Evolutionary conservation across 2,113 vertebrate genomes (phyloP).

Genomic region (Tichodroma muraria): DNA sequence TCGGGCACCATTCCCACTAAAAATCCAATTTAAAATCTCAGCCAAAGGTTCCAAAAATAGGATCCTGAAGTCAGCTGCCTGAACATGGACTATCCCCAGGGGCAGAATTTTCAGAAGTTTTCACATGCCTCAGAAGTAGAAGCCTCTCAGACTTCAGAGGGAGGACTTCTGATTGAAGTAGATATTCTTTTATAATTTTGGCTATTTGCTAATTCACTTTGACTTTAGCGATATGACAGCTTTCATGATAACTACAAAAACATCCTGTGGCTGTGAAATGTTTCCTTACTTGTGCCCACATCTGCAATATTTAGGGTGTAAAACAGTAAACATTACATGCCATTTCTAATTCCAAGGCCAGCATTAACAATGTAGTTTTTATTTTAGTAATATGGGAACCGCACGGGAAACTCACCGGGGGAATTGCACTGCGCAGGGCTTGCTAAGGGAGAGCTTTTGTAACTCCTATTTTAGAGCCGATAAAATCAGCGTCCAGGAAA

Average conservation of each 20-base stretch:
- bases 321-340: neutral
- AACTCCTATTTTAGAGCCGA: neutral
- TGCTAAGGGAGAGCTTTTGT: neutral
- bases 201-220: neutral
- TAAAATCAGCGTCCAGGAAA: constrained; percentile 40
- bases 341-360: constrained; percentile 12
- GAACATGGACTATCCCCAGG: neutral
- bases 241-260: constrained; percentile 20
- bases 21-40: constrained; percentile 24
- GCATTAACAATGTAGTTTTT: neutral
- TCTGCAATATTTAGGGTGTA: neutral
- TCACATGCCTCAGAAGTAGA: constrained; percentile 9
- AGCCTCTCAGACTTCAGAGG: constrained; percentile 33
- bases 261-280: constrained; percentile 15
- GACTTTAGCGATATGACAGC: neutral
- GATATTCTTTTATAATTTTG: neutral
- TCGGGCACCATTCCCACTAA: neutral
- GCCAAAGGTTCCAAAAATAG: constrained; percentile 28
- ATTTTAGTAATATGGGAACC: neutral
- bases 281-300: neutral
- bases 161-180: neutral
- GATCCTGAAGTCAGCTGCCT: constrained; percentile 20
- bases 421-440: neutral
- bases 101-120: constrained; percentile 22
- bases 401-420: neutral